These are phyloP conservation scores for Drosophila bipectinata DNA, from an alignment of 1,140 invertebrate genomes.

Conservation along the genomic window DNA sequence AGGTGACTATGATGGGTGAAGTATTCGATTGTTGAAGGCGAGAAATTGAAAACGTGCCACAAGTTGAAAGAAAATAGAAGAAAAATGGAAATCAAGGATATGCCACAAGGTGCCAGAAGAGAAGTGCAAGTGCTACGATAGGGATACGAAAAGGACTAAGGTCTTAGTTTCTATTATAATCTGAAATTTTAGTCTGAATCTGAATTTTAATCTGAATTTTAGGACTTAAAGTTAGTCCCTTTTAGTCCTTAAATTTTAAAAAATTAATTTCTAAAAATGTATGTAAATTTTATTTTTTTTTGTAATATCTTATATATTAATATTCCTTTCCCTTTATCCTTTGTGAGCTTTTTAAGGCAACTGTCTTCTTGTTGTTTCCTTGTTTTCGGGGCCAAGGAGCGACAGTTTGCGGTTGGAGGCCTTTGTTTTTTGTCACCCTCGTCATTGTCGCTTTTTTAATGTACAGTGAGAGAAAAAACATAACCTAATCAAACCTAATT, in stretches of 20 bases:
- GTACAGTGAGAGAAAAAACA: neutral
- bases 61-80: neutral
- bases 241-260: too few species aligned
- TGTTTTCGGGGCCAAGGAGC: conserved; percentile 14
- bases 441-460: conserved; percentile 2
- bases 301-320: too few species aligned
- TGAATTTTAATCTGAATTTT: too few species aligned
- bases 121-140: neutral
- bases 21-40: conserved; percentile 5
- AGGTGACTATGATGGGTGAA: neutral
- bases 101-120: neutral
- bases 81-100: neutral
- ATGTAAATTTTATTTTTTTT: conserved; percentile 25
- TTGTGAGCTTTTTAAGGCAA: neutral
- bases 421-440: conserved; percentile 37
- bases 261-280: conserved; percentile 53
- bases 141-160: neutral
- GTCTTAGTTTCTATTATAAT: neutral
- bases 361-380: conserved; percentile 4
- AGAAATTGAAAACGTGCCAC: conserved; percentile 55
- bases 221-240: too few species aligned
- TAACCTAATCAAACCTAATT: neutral
- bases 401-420: conserved; percentile 44
- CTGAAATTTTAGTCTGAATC: neutral
- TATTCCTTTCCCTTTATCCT: neutral